Evolutionary conservation across 2,797 vertebrate species (phyloP), one percentile per base, ranked within the genome.

Genomic region (Crypturellus tataupa): DNA sequence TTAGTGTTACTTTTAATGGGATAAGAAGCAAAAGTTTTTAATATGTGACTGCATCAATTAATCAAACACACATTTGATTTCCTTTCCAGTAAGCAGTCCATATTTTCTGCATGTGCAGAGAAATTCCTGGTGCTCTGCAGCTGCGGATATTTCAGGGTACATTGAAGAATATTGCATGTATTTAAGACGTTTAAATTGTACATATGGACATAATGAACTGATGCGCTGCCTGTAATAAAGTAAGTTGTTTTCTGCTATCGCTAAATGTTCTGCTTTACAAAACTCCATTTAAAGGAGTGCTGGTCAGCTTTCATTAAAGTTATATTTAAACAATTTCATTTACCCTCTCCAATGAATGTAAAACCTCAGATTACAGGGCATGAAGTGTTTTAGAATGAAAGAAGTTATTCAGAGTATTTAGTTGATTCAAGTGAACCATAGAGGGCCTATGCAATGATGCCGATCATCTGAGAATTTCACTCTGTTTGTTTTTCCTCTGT

Each of bases 1-100:
- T 98, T 98, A 98, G 98, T 97, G 97, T 97, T 98, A 98, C 98
- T 98, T 98, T 98, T 98, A 98, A 98, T 98, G 98, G 98, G 98
- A 97, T 98, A 97, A 97, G 97, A 98, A 98, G 97, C 90, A 98
- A 97, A 98, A 98, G 97, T 98, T 98, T 98, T 98, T 97, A 97
- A 97, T 97, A 98, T 96, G 96, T 97, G 98, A 95, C 98, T 97
- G 21, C 95, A 94, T 97, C 97, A 97, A 98, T 98, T 98, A 97
- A 98, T 98, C 97, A 98, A 95, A 90, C 25, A 75, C 91, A 80
- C 91, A 49, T 95, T 97, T 97, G 98, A 97, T 95, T 97, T 97
- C 93, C 94, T 95, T 97, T 97, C 97, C 97, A 95, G 97, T 94
- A 98, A 98, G 97, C 93, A 94, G 95, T 94, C 95, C 76, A 58